phyloP scores from a whole-genome alignment of 2,113 vertebrate species.

The Chunga burmeisteri region DNA sequence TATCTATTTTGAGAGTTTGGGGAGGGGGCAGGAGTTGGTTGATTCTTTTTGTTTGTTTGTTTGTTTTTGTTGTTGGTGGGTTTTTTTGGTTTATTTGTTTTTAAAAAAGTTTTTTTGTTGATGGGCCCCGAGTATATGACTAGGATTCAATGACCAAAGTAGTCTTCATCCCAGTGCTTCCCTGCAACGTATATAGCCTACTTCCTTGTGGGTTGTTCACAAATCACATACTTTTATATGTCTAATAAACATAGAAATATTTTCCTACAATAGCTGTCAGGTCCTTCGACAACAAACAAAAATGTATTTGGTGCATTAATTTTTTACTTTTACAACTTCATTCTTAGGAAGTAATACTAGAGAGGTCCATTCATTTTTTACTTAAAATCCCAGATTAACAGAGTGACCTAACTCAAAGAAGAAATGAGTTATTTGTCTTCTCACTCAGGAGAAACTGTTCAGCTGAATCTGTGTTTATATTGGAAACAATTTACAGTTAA shows the following conservation, averaged over 20 bases:
- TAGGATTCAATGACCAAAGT: neutral
- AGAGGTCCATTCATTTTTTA: neutral
- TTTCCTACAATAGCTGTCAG: neutral
- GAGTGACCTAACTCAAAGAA: neutral
- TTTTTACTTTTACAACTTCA: neutral
- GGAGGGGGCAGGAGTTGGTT: neutral
- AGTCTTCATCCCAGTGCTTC: neutral
- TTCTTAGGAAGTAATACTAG: neutral
- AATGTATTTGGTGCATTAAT: neutral
- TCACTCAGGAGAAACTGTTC: neutral
- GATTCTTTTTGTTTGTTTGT: neutral
- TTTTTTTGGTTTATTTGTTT: neutral
- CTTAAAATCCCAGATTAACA: neutral
- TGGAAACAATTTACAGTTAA: neutral
- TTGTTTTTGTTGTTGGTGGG: fast-evolving
- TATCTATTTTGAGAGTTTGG: neutral
- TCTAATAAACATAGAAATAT: neutral
- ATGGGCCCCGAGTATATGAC: neutral
- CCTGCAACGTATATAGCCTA: neutral
- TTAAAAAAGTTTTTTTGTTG: neutral
- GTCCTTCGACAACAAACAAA: neutral
- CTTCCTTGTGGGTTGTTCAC: neutral
- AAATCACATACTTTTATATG: neutral
- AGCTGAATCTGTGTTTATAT: neutral
- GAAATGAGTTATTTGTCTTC: neutral